Base-by-base conservation (phyloP, 2,797 vertebrate species). In the Brotula barbata region DNA sequence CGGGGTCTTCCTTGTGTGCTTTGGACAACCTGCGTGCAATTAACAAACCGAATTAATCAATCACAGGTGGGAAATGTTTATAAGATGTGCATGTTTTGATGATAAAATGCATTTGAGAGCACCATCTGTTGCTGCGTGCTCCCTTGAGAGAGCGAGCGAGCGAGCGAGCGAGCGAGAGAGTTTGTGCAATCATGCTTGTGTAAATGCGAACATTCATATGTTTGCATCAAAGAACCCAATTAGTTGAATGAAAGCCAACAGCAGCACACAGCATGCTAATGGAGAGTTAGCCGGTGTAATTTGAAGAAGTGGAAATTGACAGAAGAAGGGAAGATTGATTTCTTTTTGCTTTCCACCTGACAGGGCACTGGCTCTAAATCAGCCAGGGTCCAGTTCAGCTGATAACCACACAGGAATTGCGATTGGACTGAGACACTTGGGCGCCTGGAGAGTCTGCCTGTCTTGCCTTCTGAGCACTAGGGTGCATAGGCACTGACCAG, bases 291-390 rank as follows among this genome's bases (percentile, higher is more conserved):
- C 58, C 60, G 71, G 67, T 71, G 82, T 81, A 72, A 89, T 84
- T 81, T 85, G 56, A 86, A 78, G 71, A 68, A 84, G 83, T 78
- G 72, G 73, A 83, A 80, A 87, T 78, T 82, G 80, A 85, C 64
- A 82, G 60, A 87, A 63, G 68, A 74, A 51, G 71, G 61, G 41
- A 46, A 44, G 60, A 89, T 88, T 84, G 88, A 89, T 89, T 89
- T 77, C 44, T 81, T 73, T 71, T 86, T 83, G 40, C 50, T 68
- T 84, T 88, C 75, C 78, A 85, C 68, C 75, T 81, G 80, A 82
- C 74, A 72, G 69, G 50, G 43, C 59, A n/a, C 62, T 60, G 64
- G 43, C 66, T 78, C 51, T 81, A 70, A 78, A 77, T 80, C 71
- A 81, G 78, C 17, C 65, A 51, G 40, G 58, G 75, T 75, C 69